A percentile compares a stretch with the other conserved stretches of the same genome.
These are phyloP conservation scores for Pogonognathellus flavescens DNA, from an alignment of 1,140 invertebrate species.

Conservation along the genomic window DNA sequence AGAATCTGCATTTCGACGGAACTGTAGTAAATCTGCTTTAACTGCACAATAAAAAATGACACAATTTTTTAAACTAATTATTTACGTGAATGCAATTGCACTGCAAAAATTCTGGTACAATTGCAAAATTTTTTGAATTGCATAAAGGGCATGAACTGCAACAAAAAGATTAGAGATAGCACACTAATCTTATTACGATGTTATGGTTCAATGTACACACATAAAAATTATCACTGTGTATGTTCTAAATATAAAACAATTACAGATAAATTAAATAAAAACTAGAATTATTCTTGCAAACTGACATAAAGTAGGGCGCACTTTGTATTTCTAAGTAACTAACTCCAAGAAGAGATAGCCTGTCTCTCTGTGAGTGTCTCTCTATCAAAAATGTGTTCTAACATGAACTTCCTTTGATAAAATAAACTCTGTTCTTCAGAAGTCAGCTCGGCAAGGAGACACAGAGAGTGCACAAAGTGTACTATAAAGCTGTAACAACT, in stretches of 20 bases:
- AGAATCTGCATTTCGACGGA: too few species aligned
- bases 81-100: too few species aligned
- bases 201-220: too few species aligned
- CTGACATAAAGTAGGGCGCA: neutral
- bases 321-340: neutral
- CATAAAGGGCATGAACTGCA: too few species aligned
- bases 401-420: constrained; percentile 48
- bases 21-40: too few species aligned
- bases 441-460: neutral
- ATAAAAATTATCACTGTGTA: constrained; percentile 7
- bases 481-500: neutral
- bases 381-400: constrained; percentile 47
- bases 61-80: too few species aligned
- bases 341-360: constrained; percentile 18
- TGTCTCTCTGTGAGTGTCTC: constrained; percentile 14
- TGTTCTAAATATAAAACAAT: neutral
- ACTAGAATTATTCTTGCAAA: neutral
- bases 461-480: constrained; percentile 6
- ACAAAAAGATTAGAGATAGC: too few species aligned
- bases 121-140: too few species aligned
- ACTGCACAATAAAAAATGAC: too few species aligned
- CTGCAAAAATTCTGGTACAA: too few species aligned
- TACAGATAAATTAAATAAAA: constrained; percentile 11
- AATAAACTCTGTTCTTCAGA: neutral
- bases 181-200: too few species aligned